A percentile compares a stretch with the other conserved stretches of the same genome.
phyloP scores from a whole-genome alignment of 2,888 invertebrate genomes.

The Brachycybe producta region DNA sequence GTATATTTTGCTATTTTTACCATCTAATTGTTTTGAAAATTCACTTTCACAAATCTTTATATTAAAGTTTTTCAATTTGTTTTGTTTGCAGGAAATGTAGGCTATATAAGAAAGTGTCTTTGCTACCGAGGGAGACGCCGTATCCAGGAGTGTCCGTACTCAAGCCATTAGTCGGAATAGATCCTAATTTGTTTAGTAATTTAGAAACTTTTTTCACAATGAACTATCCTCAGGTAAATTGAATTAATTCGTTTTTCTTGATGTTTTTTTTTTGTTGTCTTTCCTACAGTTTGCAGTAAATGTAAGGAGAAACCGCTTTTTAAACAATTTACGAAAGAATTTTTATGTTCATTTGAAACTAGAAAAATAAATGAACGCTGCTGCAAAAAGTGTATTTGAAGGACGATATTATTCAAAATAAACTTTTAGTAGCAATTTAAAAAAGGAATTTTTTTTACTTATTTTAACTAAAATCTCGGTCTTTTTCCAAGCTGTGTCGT shows the following conservation, averaged over 20 bases:
- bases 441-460: too few relatives aligned
- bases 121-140: constrained; percentile 54
- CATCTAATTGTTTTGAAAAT: too few relatives aligned
- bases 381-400: not conserved
- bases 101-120: constrained; percentile 47
- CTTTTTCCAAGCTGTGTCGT: too few relatives aligned
- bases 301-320: too few relatives aligned
- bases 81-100: constrained; percentile 40
- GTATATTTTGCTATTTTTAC: too few relatives aligned
- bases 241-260: too few relatives aligned
- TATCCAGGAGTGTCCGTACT: constrained; percentile 80
- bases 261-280: constrained; percentile 19
- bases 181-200: constrained; percentile 79
- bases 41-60: too few relatives aligned
- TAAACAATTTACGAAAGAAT: too few relatives aligned
- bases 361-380: too few relatives aligned
- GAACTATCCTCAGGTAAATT: constrained; percentile 69
- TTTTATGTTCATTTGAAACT: not conserved
- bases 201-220: constrained; percentile 91
- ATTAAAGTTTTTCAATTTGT: constrained; percentile 6
- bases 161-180: constrained; percentile 86
- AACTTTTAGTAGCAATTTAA: too few relatives aligned
- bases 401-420: too few relatives aligned
- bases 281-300: not conserved
- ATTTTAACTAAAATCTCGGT: too few relatives aligned